Evolutionary conservation across 2,113 vertebrate species (phyloP).

Genomic region (Empidonax traillii): DNA sequence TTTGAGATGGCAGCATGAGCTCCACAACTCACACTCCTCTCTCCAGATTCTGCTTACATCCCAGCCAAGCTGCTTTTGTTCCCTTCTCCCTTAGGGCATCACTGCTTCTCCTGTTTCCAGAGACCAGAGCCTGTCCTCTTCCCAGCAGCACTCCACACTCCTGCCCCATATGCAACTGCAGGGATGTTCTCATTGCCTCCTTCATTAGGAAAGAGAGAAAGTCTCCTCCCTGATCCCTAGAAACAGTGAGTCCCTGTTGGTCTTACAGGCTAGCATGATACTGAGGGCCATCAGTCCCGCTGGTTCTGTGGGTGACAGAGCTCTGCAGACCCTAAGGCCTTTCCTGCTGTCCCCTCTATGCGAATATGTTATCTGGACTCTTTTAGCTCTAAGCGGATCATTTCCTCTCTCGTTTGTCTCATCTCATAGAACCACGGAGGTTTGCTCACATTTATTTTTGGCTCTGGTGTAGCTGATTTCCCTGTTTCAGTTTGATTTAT

Average conservation of each 20-base stretch:
- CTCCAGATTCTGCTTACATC: neutral
- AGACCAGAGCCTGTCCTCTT: neutral
- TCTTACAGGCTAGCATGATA: neutral
- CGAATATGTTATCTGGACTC: neutral
- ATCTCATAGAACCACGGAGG: neutral
- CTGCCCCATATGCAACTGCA: neutral
- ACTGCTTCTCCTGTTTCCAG: neutral
- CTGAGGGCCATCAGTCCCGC: neutral
- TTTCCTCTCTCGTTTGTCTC: slow-evolving; percentile 25
- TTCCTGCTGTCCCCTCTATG: neutral
- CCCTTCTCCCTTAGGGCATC: neutral
- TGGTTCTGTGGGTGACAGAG: neutral
- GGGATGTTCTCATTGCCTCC: neutral
- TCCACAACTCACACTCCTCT: neutral
- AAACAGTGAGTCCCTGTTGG: neutral
- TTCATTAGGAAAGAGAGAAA: neutral
- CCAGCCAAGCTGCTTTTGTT: neutral
- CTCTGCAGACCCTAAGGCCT: neutral
- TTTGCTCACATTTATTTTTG: slow-evolving; percentile 25
- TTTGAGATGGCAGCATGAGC: neutral
- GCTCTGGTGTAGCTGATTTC: neutral
- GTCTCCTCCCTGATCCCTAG: neutral
- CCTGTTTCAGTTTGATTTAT: slow-evolving; percentile 11
- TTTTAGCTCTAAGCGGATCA: neutral
- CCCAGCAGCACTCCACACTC: neutral